A percentile compares a stretch with the other conserved stretches of the same genome.
phyloP scores from a whole-genome alignment of 2,797 vertebrate genomes.

The Oreortyx pictus region DNA sequence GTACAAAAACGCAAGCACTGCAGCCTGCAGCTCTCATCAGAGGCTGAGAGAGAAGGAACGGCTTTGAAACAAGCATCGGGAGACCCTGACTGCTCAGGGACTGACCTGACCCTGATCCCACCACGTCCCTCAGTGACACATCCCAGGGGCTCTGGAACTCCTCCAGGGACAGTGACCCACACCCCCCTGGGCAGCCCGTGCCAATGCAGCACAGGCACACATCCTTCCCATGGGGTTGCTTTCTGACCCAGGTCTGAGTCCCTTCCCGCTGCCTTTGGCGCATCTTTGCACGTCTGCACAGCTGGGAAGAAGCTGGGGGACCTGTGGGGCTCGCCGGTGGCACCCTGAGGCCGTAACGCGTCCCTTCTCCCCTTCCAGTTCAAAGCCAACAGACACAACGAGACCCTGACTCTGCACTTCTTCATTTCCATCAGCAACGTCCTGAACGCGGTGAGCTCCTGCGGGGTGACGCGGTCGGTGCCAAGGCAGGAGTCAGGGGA shows the following conservation, averaged over 20 bases:
- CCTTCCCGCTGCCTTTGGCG: too few relatives aligned
- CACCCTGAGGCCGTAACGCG: rapidly evolving
- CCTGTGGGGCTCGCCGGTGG: neutral
- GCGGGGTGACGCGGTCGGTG: rapidly evolving
- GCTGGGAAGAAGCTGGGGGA: neutral
- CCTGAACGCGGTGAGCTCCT: neutral
- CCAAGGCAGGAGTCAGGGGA: neutral
- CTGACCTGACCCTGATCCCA: neutral
- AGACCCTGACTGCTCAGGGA: neutral
- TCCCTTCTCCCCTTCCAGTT: neutral
- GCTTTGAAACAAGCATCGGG: neutral
- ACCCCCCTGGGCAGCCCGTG: too few relatives aligned
- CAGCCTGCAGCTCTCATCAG: neutral
- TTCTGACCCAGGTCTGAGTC: too few relatives aligned
- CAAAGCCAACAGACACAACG: neutral
- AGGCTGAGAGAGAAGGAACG: neutral
- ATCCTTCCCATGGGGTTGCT: too few relatives aligned
- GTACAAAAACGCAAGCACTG: too few relatives aligned
- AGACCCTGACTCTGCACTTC: neutral
- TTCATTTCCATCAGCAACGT: neutral
- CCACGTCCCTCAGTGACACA: too few relatives aligned
- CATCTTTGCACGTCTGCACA: too few relatives aligned
- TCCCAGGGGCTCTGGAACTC: too few relatives aligned
- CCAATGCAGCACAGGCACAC: too few relatives aligned
- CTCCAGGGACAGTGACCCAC: too few relatives aligned